Evolutionary conservation across 2,113 vertebrate species (phyloP), one percentile per base, ranked within the genome.

Genomic region (Rynchops niger): DNA sequence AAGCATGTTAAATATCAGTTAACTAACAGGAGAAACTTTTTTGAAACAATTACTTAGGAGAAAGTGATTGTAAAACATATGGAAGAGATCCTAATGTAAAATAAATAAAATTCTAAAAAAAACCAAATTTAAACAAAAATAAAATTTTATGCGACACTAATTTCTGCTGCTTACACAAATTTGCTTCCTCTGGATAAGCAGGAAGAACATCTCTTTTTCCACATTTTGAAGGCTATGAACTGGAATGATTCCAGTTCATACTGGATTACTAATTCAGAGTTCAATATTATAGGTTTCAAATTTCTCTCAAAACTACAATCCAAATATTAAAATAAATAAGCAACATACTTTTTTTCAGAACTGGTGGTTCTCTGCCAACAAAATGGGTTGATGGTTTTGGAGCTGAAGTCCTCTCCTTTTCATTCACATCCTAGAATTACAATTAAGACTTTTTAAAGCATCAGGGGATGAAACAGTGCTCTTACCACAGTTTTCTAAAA

Each of bases 301-400:
- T 36, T 82, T 79, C 11, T 59, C 63, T 50, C 26, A 63, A 70
- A 94, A 74, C 50, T 59, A 86, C 8, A 21, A 88, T 15, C 20
- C 10, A 95, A 82, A 90, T 62, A 88, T 76, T 86, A 78, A 96
- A 94, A 76, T 58, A 90, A 90, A 93, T 5, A 94, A 91, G 49
- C 63, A 77, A 95, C 98, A 98, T 98, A 99, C 99, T 98, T 98
- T 98, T 99, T 97, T 98, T 98, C 69, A 99, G 87, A 66, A 97
- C 94, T 30, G 96, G 96, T 72, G 98, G 93, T 14, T 98, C 98
- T 95, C 98, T 98, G 63, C 99, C 98, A 90, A 98, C 92, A 97
- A 98, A 98, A 94, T 97, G 98, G 38, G 98, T 96, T 53, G 98
- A 72, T 88, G 98, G 98, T 88, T 99, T 99, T 89, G 98, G 95